A percentile compares a stretch with the other conserved stretches of the same genome.
These are phyloP conservation scores for Butorides virescens DNA, from an alignment of 2,113 vertebrate genomes.

Conservation along the genomic window DNA sequence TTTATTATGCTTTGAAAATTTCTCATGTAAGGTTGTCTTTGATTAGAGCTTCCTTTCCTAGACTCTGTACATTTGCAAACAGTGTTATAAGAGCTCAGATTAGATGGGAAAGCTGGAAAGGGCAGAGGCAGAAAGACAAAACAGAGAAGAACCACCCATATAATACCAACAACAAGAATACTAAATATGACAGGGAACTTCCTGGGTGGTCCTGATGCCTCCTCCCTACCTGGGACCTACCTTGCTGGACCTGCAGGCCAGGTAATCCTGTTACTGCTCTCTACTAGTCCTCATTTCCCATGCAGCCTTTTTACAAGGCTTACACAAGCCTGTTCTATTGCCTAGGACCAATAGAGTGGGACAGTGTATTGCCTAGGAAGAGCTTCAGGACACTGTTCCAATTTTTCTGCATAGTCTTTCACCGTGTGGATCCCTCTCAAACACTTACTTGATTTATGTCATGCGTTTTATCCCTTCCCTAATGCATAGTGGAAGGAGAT, in stretches of 20 bases:
- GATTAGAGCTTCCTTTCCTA: not conserved
- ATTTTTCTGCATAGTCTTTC: not conserved
- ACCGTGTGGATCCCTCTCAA: not conserved
- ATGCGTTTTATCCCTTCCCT: not conserved
- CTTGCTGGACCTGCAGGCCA: not conserved
- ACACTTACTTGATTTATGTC: not conserved
- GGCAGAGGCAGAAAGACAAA: not conserved
- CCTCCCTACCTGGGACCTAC: not conserved
- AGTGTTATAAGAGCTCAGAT: not conserved
- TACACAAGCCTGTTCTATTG: not conserved
- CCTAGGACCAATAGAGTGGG: not conserved
- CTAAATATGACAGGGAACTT: not conserved
- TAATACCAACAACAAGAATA: not conserved
- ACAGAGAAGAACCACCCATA: fast-evolving
- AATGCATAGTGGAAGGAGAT: not conserved
- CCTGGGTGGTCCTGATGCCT: not conserved
- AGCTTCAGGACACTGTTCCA: not conserved
- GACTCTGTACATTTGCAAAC: not conserved
- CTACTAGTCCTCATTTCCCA: not conserved
- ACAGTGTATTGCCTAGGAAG: not conserved
- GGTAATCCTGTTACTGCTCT: not conserved
- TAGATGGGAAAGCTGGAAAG: not conserved
- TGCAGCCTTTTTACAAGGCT: not conserved
- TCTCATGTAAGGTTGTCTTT: not conserved
- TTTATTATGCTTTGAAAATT: not conserved